Evolutionary conservation across 2,888 invertebrate species (phyloP).

Genomic region (Agriopis leucophaearia): DNA sequence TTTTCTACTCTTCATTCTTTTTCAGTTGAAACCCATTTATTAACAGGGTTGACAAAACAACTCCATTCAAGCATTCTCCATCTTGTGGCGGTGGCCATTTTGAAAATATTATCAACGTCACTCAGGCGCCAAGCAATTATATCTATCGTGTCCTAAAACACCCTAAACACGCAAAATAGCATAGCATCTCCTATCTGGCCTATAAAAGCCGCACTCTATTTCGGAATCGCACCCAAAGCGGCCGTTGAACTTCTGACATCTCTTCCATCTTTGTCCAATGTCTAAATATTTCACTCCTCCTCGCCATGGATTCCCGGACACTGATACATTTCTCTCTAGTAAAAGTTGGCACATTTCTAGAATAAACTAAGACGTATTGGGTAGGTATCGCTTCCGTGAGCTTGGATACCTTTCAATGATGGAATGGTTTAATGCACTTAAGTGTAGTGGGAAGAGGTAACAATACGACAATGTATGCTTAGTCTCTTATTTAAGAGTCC

Average conservation of each 20-base stretch:
- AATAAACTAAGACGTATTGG: constrained; percentile 46
- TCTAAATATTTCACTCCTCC: constrained; percentile 51
- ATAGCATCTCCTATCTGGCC: background rate
- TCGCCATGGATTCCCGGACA: constrained; percentile 42
- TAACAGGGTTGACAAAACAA: too few relatives aligned
- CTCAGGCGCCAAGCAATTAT: background rate
- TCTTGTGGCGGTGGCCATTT: too few relatives aligned
- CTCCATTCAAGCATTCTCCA: too few relatives aligned
- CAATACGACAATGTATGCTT: background rate
- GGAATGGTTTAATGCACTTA: constrained; percentile 16
- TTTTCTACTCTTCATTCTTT: too few relatives aligned
- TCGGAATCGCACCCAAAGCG: constrained; percentile 40
- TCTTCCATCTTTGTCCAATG: constrained; percentile 51
- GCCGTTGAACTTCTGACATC: constrained; percentile 49
- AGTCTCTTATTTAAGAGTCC: background rate
- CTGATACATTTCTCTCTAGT: constrained; percentile 48
- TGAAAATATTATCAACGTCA: too few relatives aligned
- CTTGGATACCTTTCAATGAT: constrained; percentile 11
- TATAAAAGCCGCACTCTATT: constrained; percentile 22
- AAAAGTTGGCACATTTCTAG: constrained; percentile 48
- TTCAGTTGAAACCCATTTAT: too few relatives aligned
- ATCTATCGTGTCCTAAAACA: background rate
- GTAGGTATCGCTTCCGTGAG: constrained; percentile 17
- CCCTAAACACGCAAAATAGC: background rate
- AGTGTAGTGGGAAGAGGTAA: background rate